These are phyloP conservation scores for Mya arenaria DNA, from an alignment of 1,140 invertebrate genomes.

Conservation along the genomic window DNA sequence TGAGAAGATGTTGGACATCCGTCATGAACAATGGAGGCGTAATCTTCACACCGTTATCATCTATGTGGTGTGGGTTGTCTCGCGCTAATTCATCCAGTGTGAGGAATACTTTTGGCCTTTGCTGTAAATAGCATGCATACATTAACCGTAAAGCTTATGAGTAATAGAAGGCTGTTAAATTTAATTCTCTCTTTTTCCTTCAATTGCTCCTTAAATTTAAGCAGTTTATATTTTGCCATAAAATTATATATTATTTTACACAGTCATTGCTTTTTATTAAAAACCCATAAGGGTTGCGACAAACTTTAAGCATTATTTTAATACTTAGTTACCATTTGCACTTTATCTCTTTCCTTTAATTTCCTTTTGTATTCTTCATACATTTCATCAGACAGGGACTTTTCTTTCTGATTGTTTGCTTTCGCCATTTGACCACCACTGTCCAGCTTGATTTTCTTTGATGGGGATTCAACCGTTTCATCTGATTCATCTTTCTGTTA, in stretches of 20 bases:
- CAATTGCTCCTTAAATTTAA: not conserved
- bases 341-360: slow-evolving; percentile 60
- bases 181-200: not conserved
- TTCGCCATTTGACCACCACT: no score
- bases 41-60: slow-evolving; percentile 36
- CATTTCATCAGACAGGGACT: slow-evolving; percentile 30
- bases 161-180: not conserved
- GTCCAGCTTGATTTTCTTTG: no score
- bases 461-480: no score
- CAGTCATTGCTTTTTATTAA: not conserved
- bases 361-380: slow-evolving; percentile 44
- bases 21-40: slow-evolving; percentile 89
- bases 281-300: not conserved
- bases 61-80: slow-evolving; percentile 28
- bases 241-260: not conserved
- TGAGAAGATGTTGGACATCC: slow-evolving; percentile 91
- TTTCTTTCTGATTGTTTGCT: slow-evolving; percentile 8
- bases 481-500: no score
- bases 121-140: slow-evolving; percentile 53
- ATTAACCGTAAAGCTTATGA: not conserved
- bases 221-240: not conserved
- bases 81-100: slow-evolving; percentile 66
- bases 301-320: not conserved
- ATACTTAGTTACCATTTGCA: slow-evolving; percentile 56
- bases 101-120: slow-evolving; percentile 69